A percentile compares a stretch with the other conserved stretches of the same genome.
These are phyloP conservation scores for Diarsia dahlii DNA, from an alignment of 2,888 invertebrate genomes.

Conservation along the genomic window DNA sequence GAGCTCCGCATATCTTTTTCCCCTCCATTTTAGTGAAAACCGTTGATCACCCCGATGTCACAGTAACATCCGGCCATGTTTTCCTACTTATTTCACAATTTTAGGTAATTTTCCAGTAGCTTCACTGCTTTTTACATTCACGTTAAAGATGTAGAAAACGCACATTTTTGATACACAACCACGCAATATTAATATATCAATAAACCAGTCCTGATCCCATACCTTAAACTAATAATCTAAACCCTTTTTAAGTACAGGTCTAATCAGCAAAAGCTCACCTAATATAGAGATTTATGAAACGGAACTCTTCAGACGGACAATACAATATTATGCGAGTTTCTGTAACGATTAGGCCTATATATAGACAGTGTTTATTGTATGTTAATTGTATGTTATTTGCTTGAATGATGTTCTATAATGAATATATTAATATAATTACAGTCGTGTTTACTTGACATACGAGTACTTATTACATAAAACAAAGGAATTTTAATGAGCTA, in stretches of 20 bases:
- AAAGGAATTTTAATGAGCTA: constrained; percentile 4
- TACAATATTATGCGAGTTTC: constrained; percentile 1
- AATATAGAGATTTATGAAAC: constrained; percentile 7
- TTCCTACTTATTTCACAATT: not conserved
- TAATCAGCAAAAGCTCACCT: constrained; percentile 14
- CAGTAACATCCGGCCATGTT: not conserved
- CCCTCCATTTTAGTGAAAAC: not conserved
- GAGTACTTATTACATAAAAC: not conserved
- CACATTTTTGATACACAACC: not conserved
- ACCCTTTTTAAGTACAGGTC: not conserved
- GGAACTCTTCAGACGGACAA: constrained; percentile 15
- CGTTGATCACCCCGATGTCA: not conserved
- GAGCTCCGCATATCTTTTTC: not conserved
- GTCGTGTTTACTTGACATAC: not conserved
- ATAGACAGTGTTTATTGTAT: constrained; percentile 25
- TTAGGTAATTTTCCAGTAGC: not conserved
- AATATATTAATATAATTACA: constrained; percentile 16
- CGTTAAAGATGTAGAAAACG: not conserved
- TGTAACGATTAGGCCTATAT: constrained; percentile 10
- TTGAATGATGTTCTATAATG: not conserved
- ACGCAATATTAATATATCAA: not conserved
- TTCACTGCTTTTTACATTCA: not conserved
- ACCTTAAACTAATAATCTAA: not conserved
- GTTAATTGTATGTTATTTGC: constrained; percentile 5
- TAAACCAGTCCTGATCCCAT: not conserved